A percentile compares a stretch with the other conserved stretches of the same genome.
Evolutionary conservation across 2,797 vertebrate species (phyloP).

Genomic region (Acestrorhynchus altus): DNA sequence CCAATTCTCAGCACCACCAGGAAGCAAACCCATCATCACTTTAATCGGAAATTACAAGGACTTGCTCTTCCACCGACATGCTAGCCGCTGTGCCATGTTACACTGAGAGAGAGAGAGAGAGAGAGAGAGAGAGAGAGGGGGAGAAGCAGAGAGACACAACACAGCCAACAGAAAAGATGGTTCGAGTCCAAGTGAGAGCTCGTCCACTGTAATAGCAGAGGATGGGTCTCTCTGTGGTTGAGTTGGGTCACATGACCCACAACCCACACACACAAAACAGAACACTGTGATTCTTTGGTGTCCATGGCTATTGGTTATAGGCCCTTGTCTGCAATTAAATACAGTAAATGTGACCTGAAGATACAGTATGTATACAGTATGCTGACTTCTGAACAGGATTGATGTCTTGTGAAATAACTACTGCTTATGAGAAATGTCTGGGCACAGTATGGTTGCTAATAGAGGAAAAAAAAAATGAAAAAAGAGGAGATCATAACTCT

Average conservation of each 20-base stretch:
- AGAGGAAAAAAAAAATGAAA: conserved; percentile 1
- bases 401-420: conserved; percentile 34
- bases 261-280: neutral
- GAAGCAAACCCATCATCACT: conserved; percentile 77
- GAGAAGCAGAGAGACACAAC: neutral
- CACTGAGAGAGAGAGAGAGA: neutral
- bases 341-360: conserved; percentile 23
- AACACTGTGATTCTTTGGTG: conserved; percentile 36
- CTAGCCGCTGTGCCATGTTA: conserved; percentile 11
- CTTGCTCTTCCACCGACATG: conserved; percentile 75
- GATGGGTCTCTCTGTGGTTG: neutral
- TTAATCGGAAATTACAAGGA: conserved; percentile 78
- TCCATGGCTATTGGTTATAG: conserved; percentile 26
- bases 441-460: conserved; percentile 41
- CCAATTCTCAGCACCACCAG: conserved; percentile 67
- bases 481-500: conserved; percentile 50
- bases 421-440: conserved; percentile 7
- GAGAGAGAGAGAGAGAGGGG: too few relatives aligned
- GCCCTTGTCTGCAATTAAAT: conserved; percentile 15
- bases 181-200: conserved; percentile 24
- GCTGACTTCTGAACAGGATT: conserved; percentile 19
- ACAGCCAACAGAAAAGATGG: conserved; percentile 39
- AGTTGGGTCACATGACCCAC: neutral
- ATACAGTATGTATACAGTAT: conserved; percentile 24
- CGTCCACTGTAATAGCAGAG: neutral